Evolutionary conservation across 1,140 invertebrate species (phyloP).

Genomic region (Drosophila triauraria): DNA sequence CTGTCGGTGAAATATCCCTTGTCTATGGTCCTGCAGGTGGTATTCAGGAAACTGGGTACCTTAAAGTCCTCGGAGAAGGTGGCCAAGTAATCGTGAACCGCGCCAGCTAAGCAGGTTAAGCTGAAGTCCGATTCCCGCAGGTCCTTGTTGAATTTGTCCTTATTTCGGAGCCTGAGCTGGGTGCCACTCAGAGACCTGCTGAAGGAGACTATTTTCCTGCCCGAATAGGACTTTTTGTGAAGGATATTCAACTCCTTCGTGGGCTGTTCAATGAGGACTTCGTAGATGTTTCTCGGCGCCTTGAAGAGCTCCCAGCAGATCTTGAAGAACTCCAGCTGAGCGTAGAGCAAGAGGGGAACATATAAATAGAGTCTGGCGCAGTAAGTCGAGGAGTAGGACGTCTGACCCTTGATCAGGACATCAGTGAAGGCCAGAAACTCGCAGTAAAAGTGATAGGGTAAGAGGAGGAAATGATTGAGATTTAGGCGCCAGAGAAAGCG

Average conservation of each 20-base stretch:
- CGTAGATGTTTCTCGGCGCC: conserved; percentile 87
- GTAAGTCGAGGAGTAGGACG: conserved; percentile 78
- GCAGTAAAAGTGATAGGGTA: conserved; percentile 84
- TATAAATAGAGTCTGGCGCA: conserved; percentile 86
- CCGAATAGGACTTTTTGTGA: conserved; percentile 90
- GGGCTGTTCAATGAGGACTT: conserved; percentile 86
- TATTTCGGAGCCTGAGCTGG: conserved; percentile 66
- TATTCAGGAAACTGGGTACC: conserved; percentile 83
- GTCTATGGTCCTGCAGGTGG: conserved; percentile 85
- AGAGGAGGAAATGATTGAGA: conserved; percentile 75
- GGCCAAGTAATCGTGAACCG: conserved; percentile 74
- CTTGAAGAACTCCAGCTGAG: conserved; percentile 86
- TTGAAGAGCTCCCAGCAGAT: conserved; percentile 86
- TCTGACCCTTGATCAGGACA: conserved; percentile 81
- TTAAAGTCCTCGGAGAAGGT: conserved; percentile 32
- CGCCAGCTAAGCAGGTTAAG: conserved; percentile 85
- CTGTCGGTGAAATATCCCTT: conserved; percentile 80
- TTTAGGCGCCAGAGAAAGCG: conserved; percentile 76
- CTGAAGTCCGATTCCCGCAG: conserved; percentile 90
- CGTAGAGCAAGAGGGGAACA: conserved; percentile 87
- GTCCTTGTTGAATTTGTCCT: conserved; percentile 87
- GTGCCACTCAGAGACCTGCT: conserved; percentile 88
- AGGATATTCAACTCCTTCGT: conserved; percentile 86
- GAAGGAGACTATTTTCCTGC: conserved; percentile 92
- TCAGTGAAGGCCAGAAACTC: conserved; percentile 85